phyloP scores from a whole-genome alignment of 2,113 vertebrate genomes.

The Takifugu bimaculatus region DNA sequence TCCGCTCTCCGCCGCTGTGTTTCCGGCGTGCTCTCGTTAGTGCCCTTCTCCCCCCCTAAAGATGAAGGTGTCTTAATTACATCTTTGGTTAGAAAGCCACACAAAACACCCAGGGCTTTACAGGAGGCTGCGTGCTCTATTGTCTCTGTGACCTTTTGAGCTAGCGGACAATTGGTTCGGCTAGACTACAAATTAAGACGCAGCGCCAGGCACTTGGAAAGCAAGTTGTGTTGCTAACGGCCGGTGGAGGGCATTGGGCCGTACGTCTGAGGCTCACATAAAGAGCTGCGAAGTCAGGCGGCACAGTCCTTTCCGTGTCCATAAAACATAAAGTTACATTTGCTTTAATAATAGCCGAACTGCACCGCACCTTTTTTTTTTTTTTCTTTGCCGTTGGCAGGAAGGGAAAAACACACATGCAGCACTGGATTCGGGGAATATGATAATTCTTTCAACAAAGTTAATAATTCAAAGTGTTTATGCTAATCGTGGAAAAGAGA shows the following conservation, averaged over 20 bases:
- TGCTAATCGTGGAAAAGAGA: slow-evolving; percentile 62
- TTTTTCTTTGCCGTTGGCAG: slow-evolving; percentile 55
- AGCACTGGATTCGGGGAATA: slow-evolving; percentile 41
- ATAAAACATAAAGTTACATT: slow-evolving; percentile 61
- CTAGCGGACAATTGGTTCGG: slow-evolving; percentile 73
- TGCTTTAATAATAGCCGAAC: slow-evolving; percentile 58
- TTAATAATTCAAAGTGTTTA: slow-evolving; percentile 75
- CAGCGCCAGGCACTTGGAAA: slow-evolving; percentile 66
- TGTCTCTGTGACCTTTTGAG: slow-evolving; percentile 72
- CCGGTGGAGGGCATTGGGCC: slow-evolving; percentile 59
- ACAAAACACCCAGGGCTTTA: slow-evolving; percentile 62
- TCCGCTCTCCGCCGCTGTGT: slow-evolving; percentile 23
- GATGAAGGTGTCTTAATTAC: slow-evolving; percentile 72
- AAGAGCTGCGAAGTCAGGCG: slow-evolving; percentile 49
- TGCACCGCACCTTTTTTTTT: neutral
- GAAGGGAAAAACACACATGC: slow-evolving; percentile 49
- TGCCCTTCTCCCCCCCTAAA: slow-evolving; percentile 64
- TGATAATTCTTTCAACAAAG: slow-evolving; percentile 69
- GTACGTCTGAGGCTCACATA: slow-evolving; percentile 55
- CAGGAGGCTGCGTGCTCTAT: slow-evolving; percentile 65
- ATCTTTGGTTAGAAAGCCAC: slow-evolving; percentile 70
- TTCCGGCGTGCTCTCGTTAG: slow-evolving; percentile 44
- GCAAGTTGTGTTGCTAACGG: slow-evolving; percentile 56
- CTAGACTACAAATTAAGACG: slow-evolving; percentile 75
- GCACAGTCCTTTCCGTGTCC: slow-evolving; percentile 47